phyloP scores from a whole-genome alignment of 2,113 vertebrate genomes.

The Drymodes brunneopygia region DNA sequence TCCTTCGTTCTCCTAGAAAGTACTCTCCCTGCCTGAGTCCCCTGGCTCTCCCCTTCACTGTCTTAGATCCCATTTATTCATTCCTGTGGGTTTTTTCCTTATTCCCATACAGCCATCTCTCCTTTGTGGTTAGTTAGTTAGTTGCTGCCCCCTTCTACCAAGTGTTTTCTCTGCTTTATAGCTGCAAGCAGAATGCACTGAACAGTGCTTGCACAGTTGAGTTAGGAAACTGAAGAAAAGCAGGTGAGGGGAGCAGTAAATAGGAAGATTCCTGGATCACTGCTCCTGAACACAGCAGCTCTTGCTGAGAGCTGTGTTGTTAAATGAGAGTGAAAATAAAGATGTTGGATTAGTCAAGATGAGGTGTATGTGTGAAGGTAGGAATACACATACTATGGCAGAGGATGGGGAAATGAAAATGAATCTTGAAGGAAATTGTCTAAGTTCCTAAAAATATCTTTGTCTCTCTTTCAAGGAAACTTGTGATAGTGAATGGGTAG shows the following conservation, averaged over 20 bases:
- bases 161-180: background rate
- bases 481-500: background rate
- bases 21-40: background rate
- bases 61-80: background rate
- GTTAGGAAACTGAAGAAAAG: constrained; percentile 18
- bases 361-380: background rate
- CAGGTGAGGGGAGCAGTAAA: background rate
- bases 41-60: background rate
- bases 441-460: background rate
- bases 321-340: background rate
- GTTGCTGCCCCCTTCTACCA: background rate
- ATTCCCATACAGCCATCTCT: background rate
- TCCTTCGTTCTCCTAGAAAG: background rate
- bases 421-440: background rate
- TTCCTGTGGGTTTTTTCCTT: background rate
- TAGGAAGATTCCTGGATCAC: background rate
- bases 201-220: background rate
- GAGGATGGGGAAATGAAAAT: background rate
- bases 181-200: background rate
- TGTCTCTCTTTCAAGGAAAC: background rate
- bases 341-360: background rate
- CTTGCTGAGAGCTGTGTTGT: background rate
- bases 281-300: background rate
- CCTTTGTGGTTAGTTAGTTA: background rate
- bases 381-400: background rate